Conservation (phyloP, 2,113 vertebrate species). For the Castor canadensis region DNA sequence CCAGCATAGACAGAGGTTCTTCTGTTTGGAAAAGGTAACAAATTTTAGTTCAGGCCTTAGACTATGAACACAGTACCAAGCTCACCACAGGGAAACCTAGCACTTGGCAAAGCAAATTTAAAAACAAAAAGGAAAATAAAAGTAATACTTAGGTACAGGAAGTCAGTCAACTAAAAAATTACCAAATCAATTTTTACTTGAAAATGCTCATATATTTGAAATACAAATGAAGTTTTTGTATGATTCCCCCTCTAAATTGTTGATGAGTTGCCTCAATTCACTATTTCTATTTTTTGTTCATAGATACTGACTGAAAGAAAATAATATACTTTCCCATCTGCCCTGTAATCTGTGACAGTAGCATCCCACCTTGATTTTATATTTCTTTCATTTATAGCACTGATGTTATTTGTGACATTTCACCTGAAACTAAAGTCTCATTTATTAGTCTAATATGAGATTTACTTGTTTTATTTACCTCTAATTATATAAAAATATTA, state of each 20-base stretch:
- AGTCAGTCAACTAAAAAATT: not conserved
- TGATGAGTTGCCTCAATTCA: not conserved
- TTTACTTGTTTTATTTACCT: slow-evolving; percentile 11
- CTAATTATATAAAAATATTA: slow-evolving; percentile 13
- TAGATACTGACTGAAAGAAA: slow-evolving; percentile 30
- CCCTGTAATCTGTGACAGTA: not conserved
- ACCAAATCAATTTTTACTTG: slow-evolving; percentile 11
- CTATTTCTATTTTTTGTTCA: not conserved
- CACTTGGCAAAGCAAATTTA: not conserved
- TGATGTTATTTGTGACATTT: slow-evolving; percentile 23
- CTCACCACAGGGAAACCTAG: not conserved
- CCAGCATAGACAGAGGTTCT: not conserved
- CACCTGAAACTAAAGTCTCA: not conserved
- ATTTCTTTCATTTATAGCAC: slow-evolving; percentile 15
- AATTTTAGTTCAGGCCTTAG: not conserved
- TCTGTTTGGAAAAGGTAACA: not conserved
- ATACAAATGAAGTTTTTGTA: not conserved
- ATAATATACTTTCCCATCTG: not conserved
- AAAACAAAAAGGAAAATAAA: not conserved
- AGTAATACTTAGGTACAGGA: not conserved
- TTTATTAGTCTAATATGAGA: not conserved
- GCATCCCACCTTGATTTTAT: not conserved
- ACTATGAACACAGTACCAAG: not conserved
- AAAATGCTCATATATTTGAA: not conserved
- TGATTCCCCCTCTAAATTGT: not conserved